These are phyloP conservation scores for Drosophila lutescens DNA, from an alignment of 2,888 invertebrate species.

Conservation along the genomic window DNA sequence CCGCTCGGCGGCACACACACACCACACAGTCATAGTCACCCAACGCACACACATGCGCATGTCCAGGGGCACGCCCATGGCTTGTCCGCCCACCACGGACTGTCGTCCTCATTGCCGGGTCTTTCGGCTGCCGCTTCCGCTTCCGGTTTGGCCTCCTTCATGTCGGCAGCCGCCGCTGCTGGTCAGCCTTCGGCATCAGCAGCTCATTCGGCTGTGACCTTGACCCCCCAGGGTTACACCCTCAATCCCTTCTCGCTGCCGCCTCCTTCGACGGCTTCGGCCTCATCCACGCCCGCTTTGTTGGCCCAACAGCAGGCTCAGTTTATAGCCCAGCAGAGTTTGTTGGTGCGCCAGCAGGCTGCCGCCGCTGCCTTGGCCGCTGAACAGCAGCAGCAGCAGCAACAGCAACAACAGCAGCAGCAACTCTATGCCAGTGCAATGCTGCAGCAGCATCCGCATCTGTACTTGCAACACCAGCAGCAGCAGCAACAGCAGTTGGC, in stretches of 20 bases:
- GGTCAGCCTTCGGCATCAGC: conserved; percentile 28
- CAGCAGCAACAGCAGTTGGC: conserved; percentile 51
- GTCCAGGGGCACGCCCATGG: conserved; percentile 56
- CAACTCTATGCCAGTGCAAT: conserved; percentile 77
- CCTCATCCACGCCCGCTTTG: conserved; percentile 82
- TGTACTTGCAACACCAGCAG: conserved; percentile 67
- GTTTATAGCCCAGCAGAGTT: conserved; percentile 89
- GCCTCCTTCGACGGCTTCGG: conserved; percentile 64
- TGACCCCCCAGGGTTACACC: conserved; percentile 66
- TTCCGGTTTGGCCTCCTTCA: conserved; percentile 24
- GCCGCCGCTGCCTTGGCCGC: conserved; percentile 85
- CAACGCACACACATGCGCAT: conserved; percentile 62
- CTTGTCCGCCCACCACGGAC: conserved; percentile 56
- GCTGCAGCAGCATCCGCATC: conserved; percentile 70
- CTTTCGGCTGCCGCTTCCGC: conserved; percentile 49
- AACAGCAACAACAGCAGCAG: conserved; percentile 68
- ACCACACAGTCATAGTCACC: conserved; percentile 53
- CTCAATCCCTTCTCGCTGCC: conserved; percentile 82
- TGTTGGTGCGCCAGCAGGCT: conserved; percentile 88
- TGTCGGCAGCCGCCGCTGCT: conserved; percentile 3
- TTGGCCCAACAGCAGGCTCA: conserved; percentile 86
- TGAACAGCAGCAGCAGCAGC: conserved; percentile 76
- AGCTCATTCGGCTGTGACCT: conserved; percentile 57
- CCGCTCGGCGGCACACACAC: conserved; percentile 61
- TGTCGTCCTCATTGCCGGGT: conserved; percentile 57